Conservation (phyloP, 2,797 vertebrate genomes). For the Danio kyathit region DNA sequence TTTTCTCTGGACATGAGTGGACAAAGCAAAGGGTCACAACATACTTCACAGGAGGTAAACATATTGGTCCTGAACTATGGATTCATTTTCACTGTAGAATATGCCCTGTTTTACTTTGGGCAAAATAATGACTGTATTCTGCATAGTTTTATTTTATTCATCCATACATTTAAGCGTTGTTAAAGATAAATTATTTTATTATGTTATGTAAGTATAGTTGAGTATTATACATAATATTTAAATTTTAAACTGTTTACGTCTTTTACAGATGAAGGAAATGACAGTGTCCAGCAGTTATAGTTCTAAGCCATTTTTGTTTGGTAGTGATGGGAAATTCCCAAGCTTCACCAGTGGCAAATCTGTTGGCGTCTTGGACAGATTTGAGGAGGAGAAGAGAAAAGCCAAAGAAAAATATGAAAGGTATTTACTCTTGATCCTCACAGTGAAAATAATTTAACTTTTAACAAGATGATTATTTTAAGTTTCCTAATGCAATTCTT, state of each 20-base stretch:
- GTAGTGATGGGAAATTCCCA: conserved; percentile 75
- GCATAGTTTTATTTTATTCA: not conserved
- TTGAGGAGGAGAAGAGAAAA: conserved; percentile 88
- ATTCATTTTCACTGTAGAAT: not conserved
- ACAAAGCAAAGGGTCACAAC: conserved; percentile 79
- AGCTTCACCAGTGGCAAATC: conserved; percentile 73
- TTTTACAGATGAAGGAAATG: conserved; percentile 82
- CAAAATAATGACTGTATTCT: not conserved
- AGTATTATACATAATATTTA: not conserved
- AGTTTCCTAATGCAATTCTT: conserved; percentile 22
- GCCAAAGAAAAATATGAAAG: conserved; percentile 85
- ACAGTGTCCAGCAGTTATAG: conserved; percentile 87
- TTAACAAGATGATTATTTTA: not conserved
- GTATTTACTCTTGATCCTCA: conserved; percentile 18
- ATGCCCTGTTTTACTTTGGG: not conserved
- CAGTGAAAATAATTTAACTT: not conserved
- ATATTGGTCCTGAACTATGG: not conserved
- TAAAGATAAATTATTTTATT: not conserved
- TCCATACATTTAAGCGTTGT: not conserved
- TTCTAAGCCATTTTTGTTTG: conserved; percentile 88
- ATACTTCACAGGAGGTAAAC: conserved; percentile 89
- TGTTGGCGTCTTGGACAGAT: conserved; percentile 83
- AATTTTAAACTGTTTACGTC: conserved; percentile 13
- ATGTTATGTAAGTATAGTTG: not conserved
- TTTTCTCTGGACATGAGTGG: conserved; percentile 81